phyloP scores from a whole-genome alignment of 2,888 invertebrate species.

The Scaptodrosophila latifasciaeformis region DNA sequence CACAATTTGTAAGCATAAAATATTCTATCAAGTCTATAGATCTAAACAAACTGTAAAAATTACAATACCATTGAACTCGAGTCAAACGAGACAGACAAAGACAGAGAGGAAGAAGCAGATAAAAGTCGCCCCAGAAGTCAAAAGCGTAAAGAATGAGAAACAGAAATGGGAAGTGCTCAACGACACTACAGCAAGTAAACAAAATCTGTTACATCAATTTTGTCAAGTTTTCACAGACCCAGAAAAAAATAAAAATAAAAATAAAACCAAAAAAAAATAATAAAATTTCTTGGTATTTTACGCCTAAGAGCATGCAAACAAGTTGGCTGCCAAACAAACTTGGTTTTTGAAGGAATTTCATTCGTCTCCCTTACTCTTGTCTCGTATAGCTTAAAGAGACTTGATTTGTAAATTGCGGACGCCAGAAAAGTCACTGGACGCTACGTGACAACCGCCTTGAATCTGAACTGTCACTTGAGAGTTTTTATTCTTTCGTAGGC shows the following conservation, averaged over 20 bases:
- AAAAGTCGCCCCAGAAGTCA: background rate
- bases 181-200: conserved; percentile 31
- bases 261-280: conserved; percentile 32
- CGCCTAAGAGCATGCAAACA: conserved; percentile 41
- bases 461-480: conserved; percentile 8
- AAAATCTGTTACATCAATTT: conserved; percentile 54
- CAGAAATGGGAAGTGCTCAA: background rate
- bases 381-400: conserved; percentile 30
- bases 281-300: conserved; percentile 29
- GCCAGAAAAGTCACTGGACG: conserved; percentile 10
- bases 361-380: too few relatives aligned
- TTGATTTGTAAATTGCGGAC: background rate
- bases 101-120: background rate
- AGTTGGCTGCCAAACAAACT: background rate
- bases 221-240: conserved; percentile 47
- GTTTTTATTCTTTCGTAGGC: too few relatives aligned
- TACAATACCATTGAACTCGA: conserved; percentile 42
- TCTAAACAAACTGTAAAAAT: conserved; percentile 50
- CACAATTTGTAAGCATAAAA: conserved; percentile 47
- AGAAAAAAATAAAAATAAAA: conserved; percentile 14
- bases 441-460: background rate
- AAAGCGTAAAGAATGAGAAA: too few relatives aligned
- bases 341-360: too few relatives aligned
- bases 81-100: background rate
- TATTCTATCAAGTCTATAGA: conserved; percentile 36